Evolutionary conservation across 2,797 vertebrate species (phyloP).

Genomic region (Limosa lapponica): DNA sequence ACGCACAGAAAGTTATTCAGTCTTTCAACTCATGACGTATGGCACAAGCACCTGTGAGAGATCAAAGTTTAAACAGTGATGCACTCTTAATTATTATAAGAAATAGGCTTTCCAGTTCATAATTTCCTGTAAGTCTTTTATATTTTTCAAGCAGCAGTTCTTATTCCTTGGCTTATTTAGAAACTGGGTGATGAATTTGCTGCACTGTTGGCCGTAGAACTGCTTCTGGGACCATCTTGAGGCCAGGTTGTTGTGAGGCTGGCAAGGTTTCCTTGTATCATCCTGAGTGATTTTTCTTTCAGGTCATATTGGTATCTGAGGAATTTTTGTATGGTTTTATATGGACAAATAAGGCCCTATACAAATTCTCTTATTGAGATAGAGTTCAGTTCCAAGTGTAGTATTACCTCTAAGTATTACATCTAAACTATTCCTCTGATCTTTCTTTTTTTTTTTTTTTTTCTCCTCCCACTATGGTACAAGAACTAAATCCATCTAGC

Average conservation of each 20-base stretch:
- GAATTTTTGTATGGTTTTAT: background rate
- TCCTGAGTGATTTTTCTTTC: background rate
- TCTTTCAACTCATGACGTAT: background rate
- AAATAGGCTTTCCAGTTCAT: background rate
- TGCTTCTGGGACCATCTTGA: background rate
- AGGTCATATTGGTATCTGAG: background rate
- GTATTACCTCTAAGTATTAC: background rate
- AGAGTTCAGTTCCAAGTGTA: background rate
- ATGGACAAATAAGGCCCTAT: background rate
- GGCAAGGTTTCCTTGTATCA: background rate
- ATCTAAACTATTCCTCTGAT: background rate
- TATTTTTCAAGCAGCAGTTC: background rate
- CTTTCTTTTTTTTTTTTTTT: background rate
- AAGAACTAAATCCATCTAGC: background rate
- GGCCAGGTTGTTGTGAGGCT: background rate
- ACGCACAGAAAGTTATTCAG: background rate
- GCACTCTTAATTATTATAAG: constrained; percentile 11
- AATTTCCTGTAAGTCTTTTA: background rate
- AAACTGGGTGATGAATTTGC: background rate
- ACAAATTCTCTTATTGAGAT: background rate
- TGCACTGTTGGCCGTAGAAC: background rate
- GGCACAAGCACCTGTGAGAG: background rate
- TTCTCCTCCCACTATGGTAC: too few species aligned
- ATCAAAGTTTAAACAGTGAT: background rate
- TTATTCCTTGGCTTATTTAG: background rate